Base-by-base conservation (phyloP, 1,140 invertebrate genomes). In the Drosophila repleta region DNA sequence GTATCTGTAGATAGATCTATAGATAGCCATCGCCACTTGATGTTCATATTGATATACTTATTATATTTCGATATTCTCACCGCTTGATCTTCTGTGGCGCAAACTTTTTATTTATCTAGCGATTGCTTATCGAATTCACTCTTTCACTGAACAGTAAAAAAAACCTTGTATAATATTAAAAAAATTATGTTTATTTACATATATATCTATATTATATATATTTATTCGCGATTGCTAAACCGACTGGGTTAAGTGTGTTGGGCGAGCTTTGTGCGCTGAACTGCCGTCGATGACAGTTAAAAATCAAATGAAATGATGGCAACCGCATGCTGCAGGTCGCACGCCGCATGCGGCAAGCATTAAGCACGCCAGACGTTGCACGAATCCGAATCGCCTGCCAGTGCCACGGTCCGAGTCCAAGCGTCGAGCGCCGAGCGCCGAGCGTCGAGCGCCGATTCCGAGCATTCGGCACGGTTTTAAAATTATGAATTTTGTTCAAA, bases 291-390 rank as follows among this genome's bases (percentile, higher is more conserved):
- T 91, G 90, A 90, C 90, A 91, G 90, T 90, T 91, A 81, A 91
- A 77, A 90, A 91, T 91, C 85, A 91, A 91, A 91, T 91, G 89
- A 90, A 90, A 90, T 90, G 74, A 83, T 24, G 67, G 21, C 37
- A 65, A 64, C 70, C 70, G 61, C 49, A 70, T 55, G 56, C 46
- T 57, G 35, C 56, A 57, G 10, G 55, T 24, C 20, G 53, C 53
- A 56, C 24, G 39, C 37, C 64, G 49, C 46, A 67, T 41, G 37
- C 41, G 24, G 29, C 55, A 35, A n/a, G 37, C 52, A 52, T 29
- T 13, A 32, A n/a, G 39, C 49, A 29, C 52, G 29, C 49, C 29
- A 32, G 15, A 69, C 51, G 51, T 51, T 52, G 61, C 53, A 65
- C 68, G 70, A 73, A 45, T 45, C 18, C 48, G 69, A 67, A 56